A percentile compares a stretch with the other conserved stretches of the same genome.
These are phyloP conservation scores for Netelia virgata DNA, from an alignment of 2,888 invertebrate species.

Conservation along the genomic window DNA sequence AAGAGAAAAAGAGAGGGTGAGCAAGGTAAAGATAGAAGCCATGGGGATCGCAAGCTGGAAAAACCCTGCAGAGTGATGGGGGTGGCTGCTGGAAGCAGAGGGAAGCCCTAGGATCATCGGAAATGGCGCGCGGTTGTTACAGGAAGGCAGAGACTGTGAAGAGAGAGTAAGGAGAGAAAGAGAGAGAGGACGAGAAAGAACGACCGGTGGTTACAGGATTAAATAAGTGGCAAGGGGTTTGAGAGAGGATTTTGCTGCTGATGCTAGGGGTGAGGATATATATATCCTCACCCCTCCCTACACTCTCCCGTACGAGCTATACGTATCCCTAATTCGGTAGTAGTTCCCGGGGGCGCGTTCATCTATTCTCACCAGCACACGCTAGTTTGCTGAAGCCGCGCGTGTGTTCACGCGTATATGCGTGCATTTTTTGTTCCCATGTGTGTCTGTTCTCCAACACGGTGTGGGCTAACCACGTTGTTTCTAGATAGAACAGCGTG, in stretches of 20 bases:
- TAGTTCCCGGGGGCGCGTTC: conserved; percentile 59
- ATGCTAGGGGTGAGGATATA: conserved; percentile 15
- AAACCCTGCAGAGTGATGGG: conserved; percentile 48
- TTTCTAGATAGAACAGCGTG: conserved; percentile 22
- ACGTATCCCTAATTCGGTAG: conserved; percentile 61
- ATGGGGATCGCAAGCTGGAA: conserved; percentile 17
- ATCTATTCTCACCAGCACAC: conserved; percentile 26
- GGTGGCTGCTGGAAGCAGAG: conserved; percentile 37
- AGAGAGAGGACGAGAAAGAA: conserved; percentile 34
- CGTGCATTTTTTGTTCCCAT: neutral
- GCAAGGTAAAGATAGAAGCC: conserved; percentile 1
- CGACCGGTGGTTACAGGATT: conserved; percentile 65
- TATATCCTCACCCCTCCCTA: neutral
- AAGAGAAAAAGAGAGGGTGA: neutral
- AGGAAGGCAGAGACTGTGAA: conserved; percentile 39
- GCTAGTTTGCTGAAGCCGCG: conserved; percentile 23
- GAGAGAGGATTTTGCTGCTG: conserved; percentile 46
- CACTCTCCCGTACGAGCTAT: conserved; percentile 34
- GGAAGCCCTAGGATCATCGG: conserved; percentile 46
- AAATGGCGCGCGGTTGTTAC: conserved; percentile 74
- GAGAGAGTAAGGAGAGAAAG: conserved; percentile 14
- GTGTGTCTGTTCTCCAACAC: conserved; percentile 34
- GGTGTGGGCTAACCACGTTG: conserved; percentile 58
- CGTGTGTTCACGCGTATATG: neutral
- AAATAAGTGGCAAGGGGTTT: conserved; percentile 67